Evolutionary conservation across 2,797 vertebrate species (phyloP), one percentile per base, ranked within the genome.

Genomic region (Odontamblyopus lacepedii): DNA sequence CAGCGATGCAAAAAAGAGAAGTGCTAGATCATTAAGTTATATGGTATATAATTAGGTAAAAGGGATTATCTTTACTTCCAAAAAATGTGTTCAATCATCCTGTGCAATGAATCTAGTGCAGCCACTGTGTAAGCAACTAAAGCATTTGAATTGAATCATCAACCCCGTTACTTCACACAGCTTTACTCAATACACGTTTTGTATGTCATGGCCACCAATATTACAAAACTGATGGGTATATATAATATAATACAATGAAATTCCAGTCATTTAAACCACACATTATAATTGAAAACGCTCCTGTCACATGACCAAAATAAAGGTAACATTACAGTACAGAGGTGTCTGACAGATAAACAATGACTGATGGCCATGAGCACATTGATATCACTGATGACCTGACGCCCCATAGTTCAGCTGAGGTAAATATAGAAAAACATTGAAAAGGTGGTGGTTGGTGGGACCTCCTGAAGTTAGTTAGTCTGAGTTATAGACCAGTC

Each of bases 301-400:
- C 23, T 71, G 59, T 62, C 30, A 62, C 30, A 18, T 35, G 29
- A 62, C 18, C 18, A 18, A 26, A 48, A 48, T 16, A 48, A 48
- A 48, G 44, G 44, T 48, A 48, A 13, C 5, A 48, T 16, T 48
- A 41, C 41, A 65, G 72, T 73, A 75, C 62, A 51, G 78, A 84
- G 79, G 35, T 48, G 12, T 57, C 69, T 66, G 61, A 83, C 72
- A 78, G 69, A 83, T 69, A 76, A 55, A 66, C 75, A 48, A 77
- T 77, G 30, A 83, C 77, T 79, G 80, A 77, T 82, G 83, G 82
- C 71, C 5, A 70, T 70, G 80, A 83, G 74, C 66, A 79, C 38
- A 70, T 13, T 59, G 74, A 85, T 74, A 84, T 61, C 56, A 82
- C 72, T 63, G 73, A 81, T 75, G 85, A 88, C 72, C 73, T 78